Conservation (phyloP, 1,140 invertebrate species). For the Drosophila miranda region DNA sequence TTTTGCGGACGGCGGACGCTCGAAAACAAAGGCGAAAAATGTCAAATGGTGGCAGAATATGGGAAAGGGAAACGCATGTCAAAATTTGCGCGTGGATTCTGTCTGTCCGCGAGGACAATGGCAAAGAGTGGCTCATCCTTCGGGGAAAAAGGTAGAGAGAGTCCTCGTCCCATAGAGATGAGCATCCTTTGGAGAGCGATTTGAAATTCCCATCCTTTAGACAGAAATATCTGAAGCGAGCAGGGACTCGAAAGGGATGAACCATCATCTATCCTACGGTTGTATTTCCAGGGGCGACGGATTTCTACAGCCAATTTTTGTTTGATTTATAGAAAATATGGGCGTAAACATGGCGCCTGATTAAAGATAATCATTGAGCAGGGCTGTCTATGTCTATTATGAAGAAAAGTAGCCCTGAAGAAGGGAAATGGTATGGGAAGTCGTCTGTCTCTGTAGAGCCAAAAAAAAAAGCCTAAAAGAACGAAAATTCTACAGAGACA, state of each 20-base stretch:
- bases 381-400: too few species aligned
- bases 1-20: conserved; percentile 34
- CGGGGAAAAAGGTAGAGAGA: too few species aligned
- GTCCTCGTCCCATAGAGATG: neutral
- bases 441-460: too few species aligned
- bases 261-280: neutral
- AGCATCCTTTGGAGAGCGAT: too few species aligned
- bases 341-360: conserved; percentile 6
- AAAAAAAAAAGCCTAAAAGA: too few species aligned
- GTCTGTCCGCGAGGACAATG: conserved; percentile 20
- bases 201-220: too few species aligned
- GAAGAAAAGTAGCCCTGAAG: too few species aligned
- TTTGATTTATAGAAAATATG: conserved; percentile 7
- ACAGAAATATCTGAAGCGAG: too few species aligned
- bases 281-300: conserved; percentile 10
- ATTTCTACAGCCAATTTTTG: conserved; percentile 5
- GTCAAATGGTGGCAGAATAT: conserved; percentile 26
- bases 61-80: conserved; percentile 34
- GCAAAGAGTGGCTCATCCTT: neutral
- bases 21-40: conserved; percentile 54
- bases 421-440: too few species aligned
- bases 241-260: conserved; percentile 4
- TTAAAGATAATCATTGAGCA: neutral
- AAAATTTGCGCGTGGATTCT: conserved; percentile 42
- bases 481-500: too few species aligned